These are phyloP conservation scores for Stegastes partitus DNA, from an alignment of 2,113 vertebrate species.

Conservation along the genomic window DNA sequence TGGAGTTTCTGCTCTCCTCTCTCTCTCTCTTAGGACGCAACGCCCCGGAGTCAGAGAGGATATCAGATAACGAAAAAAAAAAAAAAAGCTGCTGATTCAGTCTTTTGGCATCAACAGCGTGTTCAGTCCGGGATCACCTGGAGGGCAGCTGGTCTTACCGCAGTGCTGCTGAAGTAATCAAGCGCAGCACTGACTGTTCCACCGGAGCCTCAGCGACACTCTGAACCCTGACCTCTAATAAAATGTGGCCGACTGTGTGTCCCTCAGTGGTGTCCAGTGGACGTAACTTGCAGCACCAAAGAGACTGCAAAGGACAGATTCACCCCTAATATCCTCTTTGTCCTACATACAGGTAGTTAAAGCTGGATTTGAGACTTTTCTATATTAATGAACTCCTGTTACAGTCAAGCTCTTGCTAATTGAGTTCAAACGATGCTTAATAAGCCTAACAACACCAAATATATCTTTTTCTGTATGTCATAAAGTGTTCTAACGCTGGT, in stretches of 20 bases:
- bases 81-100: conserved; percentile 55
- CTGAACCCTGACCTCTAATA: conserved; percentile 38
- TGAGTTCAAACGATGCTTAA: too few species aligned
- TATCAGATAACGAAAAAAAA: conserved; percentile 29
- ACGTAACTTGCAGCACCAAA: not conserved
- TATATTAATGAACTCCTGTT: too few species aligned
- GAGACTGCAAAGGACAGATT: not conserved
- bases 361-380: too few species aligned
- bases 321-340: not conserved
- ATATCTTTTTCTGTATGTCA: too few species aligned
- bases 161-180: conserved; percentile 41
- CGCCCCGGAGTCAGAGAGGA: conserved; percentile 16
- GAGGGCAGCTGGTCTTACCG: conserved; percentile 22
- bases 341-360: not conserved
- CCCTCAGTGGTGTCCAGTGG: not conserved
- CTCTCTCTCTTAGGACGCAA: conserved; percentile 7
- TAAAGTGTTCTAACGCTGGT: too few species aligned
- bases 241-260: conserved; percentile 3
- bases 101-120: not conserved
- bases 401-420: too few species aligned
- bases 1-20: not conserved
- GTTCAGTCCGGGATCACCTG: conserved; percentile 50
- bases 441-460: too few species aligned
- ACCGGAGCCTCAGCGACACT: not conserved
- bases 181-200: conserved; percentile 14